phyloP scores from a whole-genome alignment of 1,140 invertebrate genomes.

The Portunus trituberculatus region DNA sequence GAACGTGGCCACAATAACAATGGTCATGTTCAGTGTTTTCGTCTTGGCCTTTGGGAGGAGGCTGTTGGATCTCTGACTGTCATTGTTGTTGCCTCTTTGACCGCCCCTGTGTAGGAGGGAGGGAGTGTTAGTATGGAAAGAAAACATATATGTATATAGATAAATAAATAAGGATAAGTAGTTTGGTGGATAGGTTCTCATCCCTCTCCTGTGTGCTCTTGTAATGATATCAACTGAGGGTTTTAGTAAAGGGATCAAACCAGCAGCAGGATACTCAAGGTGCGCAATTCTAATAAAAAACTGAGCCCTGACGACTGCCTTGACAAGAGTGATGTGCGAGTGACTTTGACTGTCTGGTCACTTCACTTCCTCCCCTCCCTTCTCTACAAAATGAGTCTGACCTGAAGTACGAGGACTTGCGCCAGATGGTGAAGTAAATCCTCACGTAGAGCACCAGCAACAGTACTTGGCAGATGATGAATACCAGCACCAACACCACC shows the following conservation, averaged over 20 bases:
- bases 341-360: neutral
- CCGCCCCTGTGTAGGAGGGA: slow-evolving; percentile 27
- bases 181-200: no score
- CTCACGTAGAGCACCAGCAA: slow-evolving; percentile 58
- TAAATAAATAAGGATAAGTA: no score
- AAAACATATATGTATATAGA: no score
- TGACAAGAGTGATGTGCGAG: neutral
- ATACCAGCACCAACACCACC: slow-evolving; percentile 61
- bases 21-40: slow-evolving; percentile 68
- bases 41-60: slow-evolving; percentile 67
- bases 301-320: neutral
- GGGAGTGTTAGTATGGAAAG: no score
- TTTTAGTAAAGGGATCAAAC: no score
- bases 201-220: no score
- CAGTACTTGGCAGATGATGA: slow-evolving; percentile 57
- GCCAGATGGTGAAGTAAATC: slow-evolving; percentile 68
- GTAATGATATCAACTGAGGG: no score
- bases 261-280: neutral
- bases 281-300: neutral
- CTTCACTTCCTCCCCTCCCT: neutral
- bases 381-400: neutral
- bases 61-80: slow-evolving; percentile 64
- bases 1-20: slow-evolving; percentile 55
- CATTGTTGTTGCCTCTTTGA: slow-evolving; percentile 42
- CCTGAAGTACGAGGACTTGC: slow-evolving; percentile 64